Base-by-base conservation (phyloP, 92 coral and sea anemone genomes). In the Porites divaricata region DNA sequence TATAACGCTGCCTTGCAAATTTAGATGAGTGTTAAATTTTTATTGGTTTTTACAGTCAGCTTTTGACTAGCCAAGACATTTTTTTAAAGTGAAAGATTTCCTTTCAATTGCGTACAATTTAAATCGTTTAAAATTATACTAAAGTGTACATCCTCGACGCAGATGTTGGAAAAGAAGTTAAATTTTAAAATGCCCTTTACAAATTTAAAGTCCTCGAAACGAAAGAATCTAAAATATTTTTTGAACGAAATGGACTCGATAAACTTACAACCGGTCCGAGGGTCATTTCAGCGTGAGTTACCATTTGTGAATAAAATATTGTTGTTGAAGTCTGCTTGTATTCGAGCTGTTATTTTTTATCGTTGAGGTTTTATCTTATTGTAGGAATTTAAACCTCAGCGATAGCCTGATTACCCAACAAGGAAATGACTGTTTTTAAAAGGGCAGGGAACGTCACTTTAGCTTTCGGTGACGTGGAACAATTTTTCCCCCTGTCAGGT, bases 251-350 rank as follows among this genome's bases (percentile, higher is more conserved):
- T 65, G 62, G 24, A 6, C 50, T 24, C 57, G 14, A 54, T 48
- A 19, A 52, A 53, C 35, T n/a, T 49, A 35, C 24, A 15, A 67
- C n/a, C n/a, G n/a, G n/a, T 41, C 50, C 12, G 64, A 49, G 84
- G 24, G 52, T 35, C 45, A 35, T 35, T 35, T 35, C 45, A 12
- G 25, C 62, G 49, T 52, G 25, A 49, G 67, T 23, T 35, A 77
- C 81, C 67, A 67, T 79, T 67, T 79, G 63, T 53, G 64, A 67
- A 79, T 67, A 53, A 79, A 65, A 64, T 13, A 76, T 28, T 28
- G 81, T 76, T 76, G 28, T 59, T 41, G 63, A 17, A 76, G 20
- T 61, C n/a, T 61, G 65, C 65, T 12, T 61, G 9, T 61, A 21
- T 35, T 35, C 45, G 45, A 35, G 45, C 45, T 35, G 45, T 35